Evolutionary conservation across 2,888 invertebrate species (phyloP).

Genomic region (Panzeria rudis): DNA sequence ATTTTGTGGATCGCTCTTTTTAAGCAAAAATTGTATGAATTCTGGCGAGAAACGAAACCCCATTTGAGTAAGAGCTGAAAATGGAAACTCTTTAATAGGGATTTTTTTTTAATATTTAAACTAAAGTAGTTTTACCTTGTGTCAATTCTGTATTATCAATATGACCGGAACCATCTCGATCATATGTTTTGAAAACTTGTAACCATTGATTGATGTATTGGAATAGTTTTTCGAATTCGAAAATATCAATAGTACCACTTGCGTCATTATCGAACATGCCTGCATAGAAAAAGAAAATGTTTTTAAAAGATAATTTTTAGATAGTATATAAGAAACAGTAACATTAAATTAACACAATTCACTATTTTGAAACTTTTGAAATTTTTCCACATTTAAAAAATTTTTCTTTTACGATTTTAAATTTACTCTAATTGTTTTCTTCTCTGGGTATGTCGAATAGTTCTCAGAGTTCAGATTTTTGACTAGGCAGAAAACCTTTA

Average conservation of each 20-base stretch:
- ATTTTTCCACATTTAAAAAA: too few species aligned
- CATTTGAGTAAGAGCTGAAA: constrained; percentile 92
- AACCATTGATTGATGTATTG: constrained; percentile 96
- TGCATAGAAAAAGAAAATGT: constrained; percentile 80
- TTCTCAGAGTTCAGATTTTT: too few species aligned
- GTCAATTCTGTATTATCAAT: constrained; percentile 92
- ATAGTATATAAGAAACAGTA: neutral
- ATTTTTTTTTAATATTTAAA: neutral
- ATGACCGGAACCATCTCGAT: constrained; percentile 92
- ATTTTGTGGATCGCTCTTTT: constrained; percentile 87
- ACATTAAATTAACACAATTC: too few species aligned
- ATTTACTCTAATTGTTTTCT: too few species aligned
- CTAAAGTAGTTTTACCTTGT: constrained; percentile 85
- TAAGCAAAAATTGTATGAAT: constrained; percentile 89
- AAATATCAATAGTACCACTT: constrained; percentile 92
- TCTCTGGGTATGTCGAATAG: too few species aligned
- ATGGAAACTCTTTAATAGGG: neutral
- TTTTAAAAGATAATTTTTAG: too few species aligned
- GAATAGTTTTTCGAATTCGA: constrained; percentile 93
- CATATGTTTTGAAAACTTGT: constrained; percentile 92
- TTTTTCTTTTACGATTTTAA: too few species aligned
- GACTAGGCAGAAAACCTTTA: too few species aligned
- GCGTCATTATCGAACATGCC: constrained; percentile 95
- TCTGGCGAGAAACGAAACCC: constrained; percentile 93
- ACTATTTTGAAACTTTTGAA: too few species aligned